Evolutionary conservation across 2,113 vertebrate genomes (phyloP).

Genomic region (Axis porcinus): DNA sequence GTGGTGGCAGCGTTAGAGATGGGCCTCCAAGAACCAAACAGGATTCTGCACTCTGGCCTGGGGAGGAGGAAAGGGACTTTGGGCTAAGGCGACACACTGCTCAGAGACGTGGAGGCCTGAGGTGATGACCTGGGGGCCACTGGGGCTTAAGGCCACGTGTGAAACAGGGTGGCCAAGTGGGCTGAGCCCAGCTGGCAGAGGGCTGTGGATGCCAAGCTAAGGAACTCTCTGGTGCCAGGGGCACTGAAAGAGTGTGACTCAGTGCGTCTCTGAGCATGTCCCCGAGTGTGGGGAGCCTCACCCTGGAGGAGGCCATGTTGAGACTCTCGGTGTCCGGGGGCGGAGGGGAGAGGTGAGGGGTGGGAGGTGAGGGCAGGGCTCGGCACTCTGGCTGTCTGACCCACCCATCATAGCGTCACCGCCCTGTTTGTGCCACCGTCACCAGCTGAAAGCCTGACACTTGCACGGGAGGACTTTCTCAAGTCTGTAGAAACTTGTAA

Average conservation of each 20-base stretch:
- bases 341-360: fast-evolving
- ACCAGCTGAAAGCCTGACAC: fast-evolving
- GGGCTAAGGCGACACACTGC: background rate
- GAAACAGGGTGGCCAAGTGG: background rate
- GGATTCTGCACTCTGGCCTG: background rate
- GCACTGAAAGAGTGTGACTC: background rate
- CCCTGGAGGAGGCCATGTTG: background rate
- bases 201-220: background rate
- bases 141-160: background rate
- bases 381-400: background rate
- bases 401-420: fast-evolving
- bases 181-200: background rate
- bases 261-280: background rate
- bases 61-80: background rate
- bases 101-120: background rate
- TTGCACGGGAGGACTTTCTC: fast-evolving
- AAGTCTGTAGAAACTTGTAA: background rate
- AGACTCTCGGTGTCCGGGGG: background rate
- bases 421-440: background rate
- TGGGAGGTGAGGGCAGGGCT: background rate
- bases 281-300: background rate
- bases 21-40: background rate
- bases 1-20: background rate
- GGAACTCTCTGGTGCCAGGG: background rate
- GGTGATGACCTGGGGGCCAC: background rate